Percentiles rank a stretch among this genome's conserved stretches.
phyloP scores from a whole-genome alignment of 2,888 invertebrate genomes.

The Amphipyra berbera region DNA sequence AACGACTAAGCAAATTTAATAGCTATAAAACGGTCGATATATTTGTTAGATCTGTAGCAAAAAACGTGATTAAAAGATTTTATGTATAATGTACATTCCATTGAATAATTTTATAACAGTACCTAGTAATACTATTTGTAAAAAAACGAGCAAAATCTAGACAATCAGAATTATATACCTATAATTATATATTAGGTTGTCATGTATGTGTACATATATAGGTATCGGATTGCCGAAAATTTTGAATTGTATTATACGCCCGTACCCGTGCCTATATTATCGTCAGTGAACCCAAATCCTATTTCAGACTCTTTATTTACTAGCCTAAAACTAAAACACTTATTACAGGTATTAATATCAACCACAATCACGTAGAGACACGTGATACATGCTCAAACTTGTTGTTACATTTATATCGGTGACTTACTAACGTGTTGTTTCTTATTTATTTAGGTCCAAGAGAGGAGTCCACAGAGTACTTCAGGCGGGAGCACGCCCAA shows the following conservation, averaged over 20 bases:
- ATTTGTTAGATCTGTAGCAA: slow-evolving; percentile 9
- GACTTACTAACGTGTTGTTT: slow-evolving; percentile 4
- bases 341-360: too few relatives aligned
- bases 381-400: not conserved
- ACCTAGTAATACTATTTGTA: too few relatives aligned
- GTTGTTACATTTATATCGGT: slow-evolving; percentile 1
- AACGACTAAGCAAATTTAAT: slow-evolving; percentile 23
- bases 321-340: too few relatives aligned
- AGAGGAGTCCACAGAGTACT: slow-evolving; percentile 83
- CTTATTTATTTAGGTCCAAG: slow-evolving; percentile 76
- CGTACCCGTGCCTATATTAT: too few relatives aligned
- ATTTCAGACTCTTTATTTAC: too few relatives aligned
- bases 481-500: slow-evolving; percentile 85
- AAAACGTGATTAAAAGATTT: slow-evolving; percentile 27
- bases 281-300: too few relatives aligned
- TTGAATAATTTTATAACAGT: slow-evolving; percentile 5
- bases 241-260: too few relatives aligned
- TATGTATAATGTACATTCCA: slow-evolving; percentile 14
- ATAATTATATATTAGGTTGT: too few relatives aligned
- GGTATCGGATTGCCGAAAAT: too few relatives aligned
- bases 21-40: slow-evolving; percentile 41
- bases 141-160: not conserved
- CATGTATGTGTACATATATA: too few relatives aligned
- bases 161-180: not conserved
- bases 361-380: not conserved